Conservation (phyloP, 1,140 invertebrate genomes). For the Hyles euphorbiae region DNA sequence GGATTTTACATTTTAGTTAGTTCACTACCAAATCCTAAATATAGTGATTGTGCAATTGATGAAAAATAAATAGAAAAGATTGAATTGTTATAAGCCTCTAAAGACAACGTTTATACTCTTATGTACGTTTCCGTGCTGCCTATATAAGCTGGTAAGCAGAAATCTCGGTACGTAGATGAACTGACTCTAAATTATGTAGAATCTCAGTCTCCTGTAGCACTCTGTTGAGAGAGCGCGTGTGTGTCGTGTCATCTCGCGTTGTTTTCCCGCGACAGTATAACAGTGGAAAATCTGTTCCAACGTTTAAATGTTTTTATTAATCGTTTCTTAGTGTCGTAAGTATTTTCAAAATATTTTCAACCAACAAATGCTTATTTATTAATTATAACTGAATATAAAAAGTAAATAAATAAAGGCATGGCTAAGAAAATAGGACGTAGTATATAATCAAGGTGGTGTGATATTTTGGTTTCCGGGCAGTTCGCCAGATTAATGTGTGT, state of each 20-base stretch:
- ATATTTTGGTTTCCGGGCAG: constrained; percentile 43
- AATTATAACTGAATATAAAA: background rate
- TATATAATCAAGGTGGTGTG: constrained; percentile 33
- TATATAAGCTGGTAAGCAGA: no score
- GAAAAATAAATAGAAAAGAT: no score
- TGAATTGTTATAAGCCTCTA: no score
- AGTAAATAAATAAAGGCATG: constrained; percentile 7
- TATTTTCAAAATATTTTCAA: no score
- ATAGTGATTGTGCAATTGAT: no score
- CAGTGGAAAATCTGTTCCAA: background rate
- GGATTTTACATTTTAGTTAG: no score
- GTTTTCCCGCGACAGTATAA: background rate
- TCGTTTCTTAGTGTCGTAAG: no score
- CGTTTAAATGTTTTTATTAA: background rate
- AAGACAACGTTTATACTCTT: no score
- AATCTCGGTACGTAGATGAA: no score
- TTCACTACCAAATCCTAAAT: no score
- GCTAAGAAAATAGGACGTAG: constrained; percentile 17
- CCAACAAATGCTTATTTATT: no score
- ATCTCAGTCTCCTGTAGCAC: constrained; percentile 20
- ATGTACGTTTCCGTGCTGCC: background rate
- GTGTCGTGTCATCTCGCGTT: constrained; percentile 1
- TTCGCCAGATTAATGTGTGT: constrained; percentile 20
- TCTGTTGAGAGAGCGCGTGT: constrained; percentile 12
- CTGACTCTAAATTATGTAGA: no score